Conservation (phyloP, 2,797 vertebrate species). For the Enteromius paludinosus region DNA sequence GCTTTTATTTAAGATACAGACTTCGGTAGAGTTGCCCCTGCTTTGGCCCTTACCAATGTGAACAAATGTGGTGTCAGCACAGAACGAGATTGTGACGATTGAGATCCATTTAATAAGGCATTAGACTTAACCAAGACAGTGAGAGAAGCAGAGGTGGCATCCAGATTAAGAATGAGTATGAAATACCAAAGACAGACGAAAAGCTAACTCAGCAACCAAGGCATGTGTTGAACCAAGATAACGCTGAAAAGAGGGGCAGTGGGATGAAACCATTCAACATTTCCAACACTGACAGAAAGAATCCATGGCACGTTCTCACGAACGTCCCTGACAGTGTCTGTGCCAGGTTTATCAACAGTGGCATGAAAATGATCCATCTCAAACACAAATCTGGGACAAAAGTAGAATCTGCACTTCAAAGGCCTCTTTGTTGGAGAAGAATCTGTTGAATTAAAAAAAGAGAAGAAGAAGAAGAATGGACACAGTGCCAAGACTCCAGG, state of each 20-base stretch:
- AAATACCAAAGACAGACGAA: constrained; percentile 72
- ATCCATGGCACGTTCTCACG: constrained; percentile 60
- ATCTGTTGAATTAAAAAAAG: constrained; percentile 62
- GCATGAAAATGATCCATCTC: constrained; percentile 53
- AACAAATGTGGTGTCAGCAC: constrained; percentile 63
- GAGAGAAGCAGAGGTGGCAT: constrained; percentile 61
- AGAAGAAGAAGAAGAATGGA: constrained; percentile 48
- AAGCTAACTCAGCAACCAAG: constrained; percentile 69
- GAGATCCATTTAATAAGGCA: constrained; percentile 75
- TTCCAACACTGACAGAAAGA: constrained; percentile 72
- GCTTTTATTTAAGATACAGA: constrained; percentile 59
- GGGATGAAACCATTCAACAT: constrained; percentile 57
- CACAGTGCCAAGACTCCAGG: constrained; percentile 60
- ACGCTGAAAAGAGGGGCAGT: constrained; percentile 55
- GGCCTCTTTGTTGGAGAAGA: constrained; percentile 78
- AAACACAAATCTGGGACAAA: constrained; percentile 59
- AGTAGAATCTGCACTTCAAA: constrained; percentile 71
- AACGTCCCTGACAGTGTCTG: constrained; percentile 71
- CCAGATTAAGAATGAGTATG: constrained; percentile 60
- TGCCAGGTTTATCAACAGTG: constrained; percentile 57
- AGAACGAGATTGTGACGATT: constrained; percentile 65
- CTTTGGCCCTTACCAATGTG: constrained; percentile 57
- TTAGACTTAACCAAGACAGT: constrained; percentile 68
- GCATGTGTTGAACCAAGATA: constrained; percentile 68
- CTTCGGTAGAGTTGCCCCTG: constrained; percentile 45